Conservation (phyloP, 2,113 vertebrate species). For the Vombatus ursinus region DNA sequence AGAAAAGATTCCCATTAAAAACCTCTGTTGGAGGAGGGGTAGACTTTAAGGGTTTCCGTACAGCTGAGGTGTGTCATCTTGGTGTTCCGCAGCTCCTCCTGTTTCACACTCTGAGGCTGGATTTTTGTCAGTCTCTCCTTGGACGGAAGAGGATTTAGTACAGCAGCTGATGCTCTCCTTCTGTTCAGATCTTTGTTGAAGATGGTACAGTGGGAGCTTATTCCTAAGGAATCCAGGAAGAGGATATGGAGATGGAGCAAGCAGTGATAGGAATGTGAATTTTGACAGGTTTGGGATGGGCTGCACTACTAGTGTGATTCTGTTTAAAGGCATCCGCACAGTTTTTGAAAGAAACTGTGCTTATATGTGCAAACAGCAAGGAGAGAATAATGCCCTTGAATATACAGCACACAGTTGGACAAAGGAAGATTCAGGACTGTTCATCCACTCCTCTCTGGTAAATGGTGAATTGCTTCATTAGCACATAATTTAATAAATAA, state of each 20-base stretch:
- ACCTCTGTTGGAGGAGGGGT: background rate
- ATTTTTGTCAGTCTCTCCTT: slow-evolving; percentile 79
- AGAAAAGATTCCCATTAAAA: background rate
- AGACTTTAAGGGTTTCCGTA: slow-evolving; percentile 58
- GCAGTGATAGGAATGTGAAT: slow-evolving; percentile 84
- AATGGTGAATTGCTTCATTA: slow-evolving; percentile 85
- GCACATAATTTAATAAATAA: slow-evolving; percentile 69
- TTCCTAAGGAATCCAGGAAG: slow-evolving; percentile 78
- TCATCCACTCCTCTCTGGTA: slow-evolving; percentile 87
- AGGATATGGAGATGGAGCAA: slow-evolving; percentile 79
- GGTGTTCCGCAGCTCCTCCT: slow-evolving; percentile 76
- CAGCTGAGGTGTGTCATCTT: slow-evolving; percentile 77
- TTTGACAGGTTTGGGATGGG: slow-evolving; percentile 90
- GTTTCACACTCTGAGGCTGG: slow-evolving; percentile 74
- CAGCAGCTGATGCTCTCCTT: slow-evolving; percentile 78
- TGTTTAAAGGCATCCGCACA: slow-evolving; percentile 94
- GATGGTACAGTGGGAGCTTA: slow-evolving; percentile 76
- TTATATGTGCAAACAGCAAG: slow-evolving; percentile 92
- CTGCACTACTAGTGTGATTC: slow-evolving; percentile 94
- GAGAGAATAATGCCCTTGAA: slow-evolving; percentile 89
- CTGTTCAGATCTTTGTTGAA: slow-evolving; percentile 73
- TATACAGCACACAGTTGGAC: slow-evolving; percentile 88
- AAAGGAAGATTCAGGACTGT: slow-evolving; percentile 90
- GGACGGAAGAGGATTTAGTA: slow-evolving; percentile 79
- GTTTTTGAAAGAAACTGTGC: slow-evolving; percentile 96